Evolutionary conservation across 1,140 invertebrate genomes (phyloP).

Genomic region (Polyergus mexicanus): DNA sequence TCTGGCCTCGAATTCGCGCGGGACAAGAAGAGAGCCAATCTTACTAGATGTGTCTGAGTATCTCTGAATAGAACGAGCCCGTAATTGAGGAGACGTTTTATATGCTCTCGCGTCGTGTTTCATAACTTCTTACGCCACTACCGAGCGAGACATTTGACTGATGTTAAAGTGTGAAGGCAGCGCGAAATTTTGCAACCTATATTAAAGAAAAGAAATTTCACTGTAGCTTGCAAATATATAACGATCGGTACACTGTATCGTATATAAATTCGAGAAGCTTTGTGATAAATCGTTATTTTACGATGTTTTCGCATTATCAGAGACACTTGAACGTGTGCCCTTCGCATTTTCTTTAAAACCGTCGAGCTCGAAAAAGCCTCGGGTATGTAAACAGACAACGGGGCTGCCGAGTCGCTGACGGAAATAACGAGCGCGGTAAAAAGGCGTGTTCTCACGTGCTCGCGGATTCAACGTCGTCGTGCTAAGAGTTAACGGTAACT

Average conservation of each 20-base stretch:
- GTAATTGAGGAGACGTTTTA: conserved; percentile 59
- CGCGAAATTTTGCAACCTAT: conserved; percentile 3
- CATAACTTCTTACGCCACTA: conserved; percentile 56
- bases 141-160: conserved; percentile 35
- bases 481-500: conserved; percentile 74
- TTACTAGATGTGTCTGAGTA: conserved; percentile 49
- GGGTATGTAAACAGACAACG: conserved; percentile 35
- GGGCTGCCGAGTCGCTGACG: conserved; percentile 15
- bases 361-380: conserved; percentile 10
- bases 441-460: conserved; percentile 72
- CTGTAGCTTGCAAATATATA: no score
- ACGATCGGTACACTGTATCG: not conserved
- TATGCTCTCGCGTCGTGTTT: conserved; percentile 52
- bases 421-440: conserved; percentile 53
- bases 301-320: not conserved
- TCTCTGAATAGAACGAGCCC: conserved; percentile 53
- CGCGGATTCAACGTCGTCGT: conserved; percentile 67
- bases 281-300: conserved; percentile 5
- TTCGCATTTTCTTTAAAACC: conserved; percentile 18
- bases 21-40: conserved; percentile 56
- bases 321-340: not conserved
- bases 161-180: not conserved
- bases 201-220: not conserved
- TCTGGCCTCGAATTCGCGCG: conserved; percentile 45
- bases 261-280: not conserved